Evolutionary conservation across 2,113 vertebrate species (phyloP).

Genomic region (Peromyscus californicus): DNA sequence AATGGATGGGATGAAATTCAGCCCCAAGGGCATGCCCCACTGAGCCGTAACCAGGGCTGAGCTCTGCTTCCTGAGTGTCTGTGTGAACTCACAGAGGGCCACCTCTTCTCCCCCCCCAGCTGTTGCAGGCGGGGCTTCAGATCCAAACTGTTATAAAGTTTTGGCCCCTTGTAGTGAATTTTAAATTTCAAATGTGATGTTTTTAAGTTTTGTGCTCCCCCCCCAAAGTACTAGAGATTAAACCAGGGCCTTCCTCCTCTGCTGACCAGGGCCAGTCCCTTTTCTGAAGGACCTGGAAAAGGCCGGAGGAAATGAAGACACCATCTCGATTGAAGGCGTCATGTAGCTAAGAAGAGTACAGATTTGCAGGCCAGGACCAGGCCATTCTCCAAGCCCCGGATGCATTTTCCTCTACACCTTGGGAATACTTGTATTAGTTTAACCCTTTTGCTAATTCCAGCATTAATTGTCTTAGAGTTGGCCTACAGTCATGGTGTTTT

Average conservation of each 20-base stretch:
- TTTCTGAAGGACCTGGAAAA: neutral
- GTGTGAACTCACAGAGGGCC: neutral
- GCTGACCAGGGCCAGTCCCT: neutral
- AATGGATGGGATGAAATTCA: neutral
- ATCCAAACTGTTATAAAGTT: neutral
- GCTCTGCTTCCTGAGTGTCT: neutral
- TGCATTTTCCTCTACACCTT: neutral
- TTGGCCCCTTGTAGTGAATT: neutral
- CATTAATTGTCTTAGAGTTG: neutral
- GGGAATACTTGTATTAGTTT: neutral
- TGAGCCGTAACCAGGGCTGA: neutral
- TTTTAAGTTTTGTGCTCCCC: neutral
- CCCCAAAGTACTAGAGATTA: neutral
- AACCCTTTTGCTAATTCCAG: neutral
- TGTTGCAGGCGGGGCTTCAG: neutral
- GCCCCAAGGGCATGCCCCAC: neutral
- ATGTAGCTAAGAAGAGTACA: neutral
- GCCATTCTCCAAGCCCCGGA: neutral
- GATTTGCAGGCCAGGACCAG: neutral
- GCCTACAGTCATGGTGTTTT: rapidly evolving
- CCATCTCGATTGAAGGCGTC: neutral
- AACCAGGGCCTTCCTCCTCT: neutral
- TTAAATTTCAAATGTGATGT: neutral
- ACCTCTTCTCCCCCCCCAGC: too few relatives aligned
- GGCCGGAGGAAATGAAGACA: too few relatives aligned